Evolutionary conservation across 2,113 vertebrate species (phyloP), one percentile per base, ranked within the genome.

Genomic region (Sminthopsis crassicaudata): DNA sequence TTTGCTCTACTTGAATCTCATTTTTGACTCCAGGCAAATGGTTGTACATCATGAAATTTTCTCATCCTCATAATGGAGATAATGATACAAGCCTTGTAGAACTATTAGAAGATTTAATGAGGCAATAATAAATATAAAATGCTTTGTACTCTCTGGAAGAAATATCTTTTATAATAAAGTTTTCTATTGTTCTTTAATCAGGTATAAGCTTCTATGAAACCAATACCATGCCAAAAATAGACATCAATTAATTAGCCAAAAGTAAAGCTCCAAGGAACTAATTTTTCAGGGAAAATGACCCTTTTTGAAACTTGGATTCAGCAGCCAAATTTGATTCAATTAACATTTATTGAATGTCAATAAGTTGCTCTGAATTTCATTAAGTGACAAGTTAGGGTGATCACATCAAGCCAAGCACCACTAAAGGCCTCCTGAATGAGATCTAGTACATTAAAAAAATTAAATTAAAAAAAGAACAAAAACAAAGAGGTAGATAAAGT

Each of bases 41-140:
- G 19, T 84, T 84, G 36, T 42, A 42, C 7, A 2, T 84, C 16
- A 42, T 84, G 67, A 84, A 42, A 84, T 23, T 84, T 84, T 42
- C 67, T 84, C 67, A 84, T 84, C 67, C 67, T 42, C 16, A 84
- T 84, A 84, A 84, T 84, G 67, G n/a, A 42, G 67, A 84, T 84
- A 84, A 84, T 84, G 36, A 84, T 84, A 84, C 67, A 42, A 84
- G 67, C n/a, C 67, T 84, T 84, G 67, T 84, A 84, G n/a, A 16
- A n/a, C 67, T 84, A 42, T 84, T 84, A 84, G 36, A n/a, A 84
- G n/a, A 84, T 84, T 84, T 84, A 84, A 84, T 84, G n/a, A 84
- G 67, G 67, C n/a, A 84, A 84, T 84, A 84, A 84, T 84, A 84
- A 84, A 84, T 84, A n/a, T 42, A 84, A 84, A 84, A 36, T 84